These are phyloP conservation scores for Notarius quadriscutis DNA, from an alignment of 2,113 vertebrate species.

Conservation along the genomic window DNA sequence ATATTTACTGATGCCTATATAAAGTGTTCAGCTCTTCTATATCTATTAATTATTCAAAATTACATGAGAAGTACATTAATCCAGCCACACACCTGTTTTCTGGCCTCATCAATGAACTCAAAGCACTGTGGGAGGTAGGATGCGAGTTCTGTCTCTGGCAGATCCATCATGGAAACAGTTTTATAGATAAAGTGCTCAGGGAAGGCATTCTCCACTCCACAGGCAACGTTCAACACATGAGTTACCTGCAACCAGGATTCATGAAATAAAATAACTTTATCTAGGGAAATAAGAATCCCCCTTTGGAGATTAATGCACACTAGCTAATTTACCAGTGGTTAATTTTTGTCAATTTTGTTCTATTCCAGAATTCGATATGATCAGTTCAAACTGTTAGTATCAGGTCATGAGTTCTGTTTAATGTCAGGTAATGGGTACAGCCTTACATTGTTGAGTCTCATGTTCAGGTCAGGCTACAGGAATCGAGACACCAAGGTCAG, in stretches of 20 bases:
- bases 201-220: conserved; percentile 85
- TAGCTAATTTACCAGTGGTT: background rate
- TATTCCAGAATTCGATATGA: background rate
- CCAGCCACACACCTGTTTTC: conserved; percentile 65
- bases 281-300: conserved; percentile 2
- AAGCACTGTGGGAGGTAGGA: conserved; percentile 85
- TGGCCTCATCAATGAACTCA: conserved; percentile 81
- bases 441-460: too few species aligned
- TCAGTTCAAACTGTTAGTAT: too few species aligned
- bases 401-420: too few species aligned
- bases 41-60: background rate
- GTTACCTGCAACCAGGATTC: conserved; percentile 78
- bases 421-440: too few species aligned
- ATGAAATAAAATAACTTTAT: background rate
- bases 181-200: conserved; percentile 70
- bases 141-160: conserved; percentile 86
- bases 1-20: background rate
- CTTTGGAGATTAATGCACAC: background rate
- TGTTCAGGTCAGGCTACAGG: too few species aligned
- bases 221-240: conserved; percentile 90
- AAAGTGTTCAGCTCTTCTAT: background rate
- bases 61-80: background rate
- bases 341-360: background rate
- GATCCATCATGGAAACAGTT: conserved; percentile 83
- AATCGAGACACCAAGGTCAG: too few species aligned